Base-by-base conservation (phyloP, 2,888 invertebrate genomes). In the Folsomia candida region DNA sequence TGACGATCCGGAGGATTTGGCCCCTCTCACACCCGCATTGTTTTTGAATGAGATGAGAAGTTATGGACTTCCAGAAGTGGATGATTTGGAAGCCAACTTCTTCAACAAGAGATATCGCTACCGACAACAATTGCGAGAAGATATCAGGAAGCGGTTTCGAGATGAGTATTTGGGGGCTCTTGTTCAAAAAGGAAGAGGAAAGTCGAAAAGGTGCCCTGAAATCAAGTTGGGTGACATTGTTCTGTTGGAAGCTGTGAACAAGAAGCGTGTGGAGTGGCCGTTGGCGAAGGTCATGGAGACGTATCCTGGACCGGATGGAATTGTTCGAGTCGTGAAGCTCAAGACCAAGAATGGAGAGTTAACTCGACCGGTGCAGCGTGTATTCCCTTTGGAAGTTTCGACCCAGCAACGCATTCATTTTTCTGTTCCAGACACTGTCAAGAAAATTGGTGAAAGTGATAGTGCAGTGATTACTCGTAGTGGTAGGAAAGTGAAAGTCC, bases 1-100 rank as follows among this genome's bases (percentile, higher is more conserved):
- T 25, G 71, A 74, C 28, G 74, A 80, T 20, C 37, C 28, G 18
- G 37, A 20, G 11, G 63, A 63, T n/a, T 29, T 63, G 29, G 14
- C 47, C 4, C 63, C 28, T 6, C 22, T 63, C 14, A 63, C 63
- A 11, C 63, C 63, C 25, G 29, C 63, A 18, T 37, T 63, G 63
- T 63, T 63, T 25, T n/a, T 63, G 4, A 27, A 18, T 14, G 63
- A 29, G 14, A 37, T 20, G n/a, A 37, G n/a, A 14, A 29, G 6
- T 11, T 14, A 3, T 29, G 22, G 22, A 63, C 18, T 63, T 4
- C 37, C 63, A 4, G 63, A 63, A 6, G 11, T 57, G 57, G 57
- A 57, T 22, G 22, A 57, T 14, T 6, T 57, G 6, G 57, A 57
- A n/a, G 3, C 25, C 20, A 51, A 2, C n/a, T 22, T 6, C 14